Evolutionary conservation across 1,140 invertebrate genomes (phyloP).

Genomic region (Venustaconcha ellipsiformis): DNA sequence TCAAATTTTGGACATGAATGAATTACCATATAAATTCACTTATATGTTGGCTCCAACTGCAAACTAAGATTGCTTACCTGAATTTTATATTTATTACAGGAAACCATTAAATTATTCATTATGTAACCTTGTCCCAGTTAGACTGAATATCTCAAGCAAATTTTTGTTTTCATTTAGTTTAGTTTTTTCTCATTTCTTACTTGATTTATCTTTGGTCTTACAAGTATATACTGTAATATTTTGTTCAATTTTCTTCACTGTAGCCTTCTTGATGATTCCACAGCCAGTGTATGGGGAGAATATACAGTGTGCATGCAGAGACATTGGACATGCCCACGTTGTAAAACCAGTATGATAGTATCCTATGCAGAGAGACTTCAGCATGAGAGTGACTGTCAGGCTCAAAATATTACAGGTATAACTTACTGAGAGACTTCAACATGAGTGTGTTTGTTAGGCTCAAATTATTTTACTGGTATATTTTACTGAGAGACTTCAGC

Average conservation of each 20-base stretch:
- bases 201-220: too few species aligned
- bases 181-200: too few species aligned
- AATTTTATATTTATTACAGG: too few species aligned
- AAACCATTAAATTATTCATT: too few species aligned
- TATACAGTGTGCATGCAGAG: conserved; percentile 63
- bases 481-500: conserved; percentile 65
- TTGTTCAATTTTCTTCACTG: neutral
- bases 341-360: conserved; percentile 64
- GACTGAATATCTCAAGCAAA: too few species aligned
- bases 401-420: conserved; percentile 37
- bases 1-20: too few species aligned
- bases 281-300: conserved; percentile 54
- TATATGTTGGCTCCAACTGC: too few species aligned
- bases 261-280: conserved; percentile 64
- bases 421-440: neutral
- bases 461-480: conserved; percentile 37
- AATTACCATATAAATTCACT: too few species aligned
- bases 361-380: conserved; percentile 68
- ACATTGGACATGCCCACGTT: conserved; percentile 70
- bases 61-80: too few species aligned
- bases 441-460: conserved; percentile 46
- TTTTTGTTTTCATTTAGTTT: too few species aligned
- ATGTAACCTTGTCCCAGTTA: too few species aligned
- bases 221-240: too few species aligned
- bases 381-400: conserved; percentile 66